Evolutionary conservation across 2,797 vertebrate genomes (phyloP).

Genomic region (Poecile montanus): DNA sequence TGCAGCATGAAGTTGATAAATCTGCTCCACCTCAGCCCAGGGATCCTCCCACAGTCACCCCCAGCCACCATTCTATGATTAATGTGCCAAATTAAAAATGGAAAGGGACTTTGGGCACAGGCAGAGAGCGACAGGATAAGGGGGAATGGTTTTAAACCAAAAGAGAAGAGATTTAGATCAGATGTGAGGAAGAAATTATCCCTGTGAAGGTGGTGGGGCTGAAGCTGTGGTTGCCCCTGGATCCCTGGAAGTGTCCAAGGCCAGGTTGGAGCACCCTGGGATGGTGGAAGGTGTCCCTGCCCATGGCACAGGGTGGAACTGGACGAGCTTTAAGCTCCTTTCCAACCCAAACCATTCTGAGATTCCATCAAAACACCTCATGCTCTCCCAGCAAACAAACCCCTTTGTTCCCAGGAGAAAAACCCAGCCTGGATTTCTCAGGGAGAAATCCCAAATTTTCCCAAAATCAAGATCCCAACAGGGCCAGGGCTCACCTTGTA

Average conservation of each 20-base stretch:
- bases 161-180: neutral
- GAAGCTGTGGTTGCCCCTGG: neutral
- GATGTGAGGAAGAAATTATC: neutral
- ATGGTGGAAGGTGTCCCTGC: rapidly evolving
- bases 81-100: neutral
- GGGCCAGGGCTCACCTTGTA: conserved; percentile 85
- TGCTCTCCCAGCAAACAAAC: neutral
- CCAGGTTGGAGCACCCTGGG: rapidly evolving
- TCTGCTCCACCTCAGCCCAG: neutral
- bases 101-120: neutral
- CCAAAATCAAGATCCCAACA: neutral
- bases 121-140: neutral
- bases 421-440: rapidly evolving
- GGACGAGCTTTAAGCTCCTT: neutral
- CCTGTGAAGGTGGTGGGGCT: rapidly evolving
- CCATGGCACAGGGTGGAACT: too few species aligned
- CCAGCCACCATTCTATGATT: neutral
- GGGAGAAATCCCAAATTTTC: too few species aligned
- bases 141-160: neutral
- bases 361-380: neutral
- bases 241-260: neutral
- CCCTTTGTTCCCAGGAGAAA: neutral
- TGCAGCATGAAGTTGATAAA: neutral
- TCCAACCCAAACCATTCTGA: neutral
- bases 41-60: neutral